Evolutionary conservation across 2,797 vertebrate species (phyloP), one percentile per base, ranked within the genome.

Genomic region (Myotis myotis): DNA sequence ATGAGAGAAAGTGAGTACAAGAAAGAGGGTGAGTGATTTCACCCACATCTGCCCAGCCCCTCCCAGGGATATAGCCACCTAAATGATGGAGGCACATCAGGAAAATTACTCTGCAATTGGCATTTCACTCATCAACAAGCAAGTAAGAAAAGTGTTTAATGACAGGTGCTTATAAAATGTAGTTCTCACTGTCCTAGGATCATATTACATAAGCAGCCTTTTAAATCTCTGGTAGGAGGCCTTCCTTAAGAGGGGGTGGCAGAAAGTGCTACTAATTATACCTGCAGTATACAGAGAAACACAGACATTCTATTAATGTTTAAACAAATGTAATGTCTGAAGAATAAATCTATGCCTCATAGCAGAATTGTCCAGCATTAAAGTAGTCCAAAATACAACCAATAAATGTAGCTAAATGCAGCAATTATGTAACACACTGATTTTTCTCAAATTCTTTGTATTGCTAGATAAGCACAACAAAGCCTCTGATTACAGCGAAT

Each of bases 371-470:
- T 71, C 91, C 78, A 83, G 91, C 94, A 84, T 78, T 97, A 89
- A 86, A 94, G 49, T 96, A 76, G 95, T 96, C 47, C 68, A 89
- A 97, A 92, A 81, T 49, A 68, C 82, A 87, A 84, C 62, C 84
- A 90, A 81, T 64, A 89, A 97, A 96, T 97, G 97, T 91, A 82
- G 95, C 90, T 76, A 93, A 97, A 97, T 95, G 97, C 89, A 89
- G 93, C 83, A 90, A 97, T 97, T 97, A 95, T 94, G 76, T 84
- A 74, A 93, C 97, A 92, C 95, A 88, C 90, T 97, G 44, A 96
- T 97, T 97, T 97, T 96, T 81, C 94, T 96, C 87, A 22, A 71
- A 93, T 97, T 97, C 95, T 98, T 98, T 98, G 93, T 94, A 93
- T 96, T 97, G 93, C 89, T 71, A 76, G 80, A 66, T 95, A 97